Conservation (phyloP, 2,797 vertebrate species). For the Lacerta bilineata region DNA sequence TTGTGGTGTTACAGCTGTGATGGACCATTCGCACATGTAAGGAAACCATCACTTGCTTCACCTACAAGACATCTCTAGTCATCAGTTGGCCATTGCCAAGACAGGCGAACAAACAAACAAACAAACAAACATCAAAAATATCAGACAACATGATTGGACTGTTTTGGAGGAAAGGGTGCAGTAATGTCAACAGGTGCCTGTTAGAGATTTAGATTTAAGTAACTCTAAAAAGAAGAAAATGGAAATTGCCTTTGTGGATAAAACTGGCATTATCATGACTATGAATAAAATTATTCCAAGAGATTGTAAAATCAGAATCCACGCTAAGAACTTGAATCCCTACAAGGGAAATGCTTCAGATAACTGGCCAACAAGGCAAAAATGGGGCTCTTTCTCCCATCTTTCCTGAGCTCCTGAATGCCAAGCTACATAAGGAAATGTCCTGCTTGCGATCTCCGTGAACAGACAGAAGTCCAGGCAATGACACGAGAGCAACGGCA, state of each 20-base stretch:
- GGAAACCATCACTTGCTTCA: background rate
- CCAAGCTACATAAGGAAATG: background rate
- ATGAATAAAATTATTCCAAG: constrained; percentile 3
- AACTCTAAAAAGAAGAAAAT: background rate
- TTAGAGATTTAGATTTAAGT: background rate
- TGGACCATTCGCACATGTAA: background rate
- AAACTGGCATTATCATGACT: background rate
- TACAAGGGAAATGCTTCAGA: constrained; percentile 1
- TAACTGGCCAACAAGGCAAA: background rate
- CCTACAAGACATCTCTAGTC: background rate
- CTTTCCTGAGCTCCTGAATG: accelerated
- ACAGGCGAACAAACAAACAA: background rate
- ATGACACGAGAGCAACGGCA: background rate
- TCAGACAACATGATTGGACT: background rate
- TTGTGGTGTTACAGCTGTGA: background rate
- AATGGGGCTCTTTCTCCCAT: background rate
- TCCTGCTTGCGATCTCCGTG: background rate
- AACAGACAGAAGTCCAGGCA: background rate
- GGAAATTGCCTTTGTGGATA: background rate
- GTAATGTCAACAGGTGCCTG: background rate
- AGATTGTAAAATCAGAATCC: background rate
- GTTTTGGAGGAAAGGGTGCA: background rate
- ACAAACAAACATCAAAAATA: background rate
- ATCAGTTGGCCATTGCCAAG: background rate
- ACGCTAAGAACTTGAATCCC: background rate